These are phyloP conservation scores for Cladorhizidae sp. DNA, from an alignment of 37 sponge, comb jelly and placozoan genomes.

Conservation along the genomic window DNA sequence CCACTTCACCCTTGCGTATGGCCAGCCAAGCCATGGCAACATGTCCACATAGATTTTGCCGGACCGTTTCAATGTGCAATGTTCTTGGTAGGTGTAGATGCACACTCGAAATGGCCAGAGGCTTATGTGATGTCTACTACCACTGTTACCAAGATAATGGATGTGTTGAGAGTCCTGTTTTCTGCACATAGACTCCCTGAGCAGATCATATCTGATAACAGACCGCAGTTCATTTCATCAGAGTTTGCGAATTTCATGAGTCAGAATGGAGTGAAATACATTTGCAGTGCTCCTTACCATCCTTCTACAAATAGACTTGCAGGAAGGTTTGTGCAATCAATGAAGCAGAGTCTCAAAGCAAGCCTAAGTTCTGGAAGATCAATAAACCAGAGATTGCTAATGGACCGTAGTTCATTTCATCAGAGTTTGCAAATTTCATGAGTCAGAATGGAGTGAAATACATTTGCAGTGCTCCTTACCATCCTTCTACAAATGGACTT, in stretches of 20 bases:
- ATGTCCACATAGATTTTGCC: slow-evolving; percentile 59
- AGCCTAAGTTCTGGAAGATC: background rate
- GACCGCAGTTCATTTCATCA: slow-evolving; percentile 38
- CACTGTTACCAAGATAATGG: slow-evolving; percentile 35
- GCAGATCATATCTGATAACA: slow-evolving; percentile 51
- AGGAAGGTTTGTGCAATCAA: slow-evolving; percentile 42
- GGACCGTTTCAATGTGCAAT: slow-evolving; percentile 48
- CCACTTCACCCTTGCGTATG: slow-evolving; percentile 59
- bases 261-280: slow-evolving; percentile 49
- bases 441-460: no score
- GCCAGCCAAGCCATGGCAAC: slow-evolving; percentile 47
- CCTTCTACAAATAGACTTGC: slow-evolving; percentile 46
- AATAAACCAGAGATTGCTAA: background rate
- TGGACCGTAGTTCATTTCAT: no score
- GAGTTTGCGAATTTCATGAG: slow-evolving; percentile 41
- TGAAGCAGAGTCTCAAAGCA: slow-evolving; percentile 37
- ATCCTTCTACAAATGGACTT: no score
- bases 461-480: no score
- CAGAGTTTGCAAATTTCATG: no score
- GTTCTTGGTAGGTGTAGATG: slow-evolving; percentile 43
- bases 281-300: slow-evolving; percentile 47
- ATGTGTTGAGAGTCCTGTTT: slow-evolving; percentile 37
- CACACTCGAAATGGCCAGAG: no score
- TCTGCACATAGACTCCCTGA: slow-evolving; percentile 41
- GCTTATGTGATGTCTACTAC: slow-evolving; percentile 30